Evolutionary conservation across 1,140 invertebrate genomes (phyloP), one percentile per base, ranked within the genome.

Genomic region (Hetaerina americana): DNA sequence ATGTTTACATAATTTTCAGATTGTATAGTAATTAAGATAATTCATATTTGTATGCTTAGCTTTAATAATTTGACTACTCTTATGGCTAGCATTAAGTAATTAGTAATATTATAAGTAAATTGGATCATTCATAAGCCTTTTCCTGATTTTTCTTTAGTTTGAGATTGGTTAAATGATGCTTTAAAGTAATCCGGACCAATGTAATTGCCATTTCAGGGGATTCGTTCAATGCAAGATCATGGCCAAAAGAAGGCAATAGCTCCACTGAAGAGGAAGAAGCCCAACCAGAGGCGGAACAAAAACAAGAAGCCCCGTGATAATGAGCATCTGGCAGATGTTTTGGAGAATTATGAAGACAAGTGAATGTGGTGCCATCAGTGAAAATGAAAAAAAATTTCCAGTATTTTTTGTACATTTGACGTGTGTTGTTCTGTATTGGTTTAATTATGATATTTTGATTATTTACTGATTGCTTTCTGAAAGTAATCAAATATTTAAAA

Each of bases 191-290:
- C n/a, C n/a, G n/a, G n/a, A n/a, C n/a, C n/a, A n/a, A n/a, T n/a
- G n/a, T n/a, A n/a, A n/a, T n/a, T n/a, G n/a, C 10, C 27, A 26
- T 72, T 76, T 74, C 66, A 75, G 84, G 84, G 88, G 73, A 92
- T 93, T 71, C 86, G 90, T 75, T 92, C 91, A 0, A 93, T 93
- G 91, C 91, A 93, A 78, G 91, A 93, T 80, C 90, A 93, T 79
- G 91, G 91, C 0, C 85, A 87, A 0, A 91, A 88, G 77, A 92
- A 92, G 78, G 85, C 87, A 12, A 77, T 85, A 0, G 85, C 85
- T 0, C 88, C 89, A 0, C 75, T 82, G 0, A 92, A 92, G 81
- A 81, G 91, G 71, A 92, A 93, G 78, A 93, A 92, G 77, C 84
- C 87, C 0, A 81, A 84, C 28, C 87, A 86, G 73, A 88, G 89